A percentile compares a stretch with the other conserved stretches of the same genome.
These are phyloP conservation scores for Adineta ricciae DNA, from an alignment of 2,888 invertebrate genomes.

Conservation along the genomic window DNA sequence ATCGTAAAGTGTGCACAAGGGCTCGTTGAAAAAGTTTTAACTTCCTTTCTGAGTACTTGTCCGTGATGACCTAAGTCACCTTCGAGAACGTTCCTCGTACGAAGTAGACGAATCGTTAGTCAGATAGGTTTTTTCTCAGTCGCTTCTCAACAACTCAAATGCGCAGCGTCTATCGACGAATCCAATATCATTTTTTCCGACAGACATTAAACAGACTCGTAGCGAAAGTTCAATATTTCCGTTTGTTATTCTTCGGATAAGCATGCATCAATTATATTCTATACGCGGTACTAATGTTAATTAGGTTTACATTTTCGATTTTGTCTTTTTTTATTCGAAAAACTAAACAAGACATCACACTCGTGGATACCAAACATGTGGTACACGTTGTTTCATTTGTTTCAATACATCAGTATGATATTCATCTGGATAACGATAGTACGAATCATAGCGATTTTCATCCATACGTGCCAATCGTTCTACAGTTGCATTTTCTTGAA, in stretches of 20 bases:
- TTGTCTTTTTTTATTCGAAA: not conserved
- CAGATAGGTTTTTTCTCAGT: too few species aligned
- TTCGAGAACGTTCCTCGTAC: too few species aligned
- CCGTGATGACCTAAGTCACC: not conserved
- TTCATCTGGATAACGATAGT: slow-evolving; percentile 21
- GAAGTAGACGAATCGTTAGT: too few species aligned
- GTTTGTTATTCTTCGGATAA: too few species aligned
- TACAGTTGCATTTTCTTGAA: not conserved
- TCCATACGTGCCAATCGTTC: slow-evolving; percentile 16
- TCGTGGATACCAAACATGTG: not conserved
- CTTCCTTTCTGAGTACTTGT: not conserved
- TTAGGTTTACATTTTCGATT: too few species aligned
- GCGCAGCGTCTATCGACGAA: too few species aligned
- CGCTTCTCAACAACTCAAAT: too few species aligned
- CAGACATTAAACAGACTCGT: too few species aligned
- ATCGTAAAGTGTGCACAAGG: not conserved
- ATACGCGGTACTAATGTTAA: too few species aligned
- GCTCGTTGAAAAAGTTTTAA: not conserved
- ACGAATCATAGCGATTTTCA: not conserved
- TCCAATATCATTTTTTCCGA: too few species aligned
- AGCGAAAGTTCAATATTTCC: too few species aligned
- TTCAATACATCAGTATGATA: slow-evolving; percentile 19
- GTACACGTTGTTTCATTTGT: not conserved
- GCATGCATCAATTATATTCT: too few species aligned
- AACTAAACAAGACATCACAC: not conserved